Percentiles rank a stretch among this genome's conserved stretches.
phyloP scores from a whole-genome alignment of 2,113 vertebrate genomes.

The Nesoenas mayeri region DNA sequence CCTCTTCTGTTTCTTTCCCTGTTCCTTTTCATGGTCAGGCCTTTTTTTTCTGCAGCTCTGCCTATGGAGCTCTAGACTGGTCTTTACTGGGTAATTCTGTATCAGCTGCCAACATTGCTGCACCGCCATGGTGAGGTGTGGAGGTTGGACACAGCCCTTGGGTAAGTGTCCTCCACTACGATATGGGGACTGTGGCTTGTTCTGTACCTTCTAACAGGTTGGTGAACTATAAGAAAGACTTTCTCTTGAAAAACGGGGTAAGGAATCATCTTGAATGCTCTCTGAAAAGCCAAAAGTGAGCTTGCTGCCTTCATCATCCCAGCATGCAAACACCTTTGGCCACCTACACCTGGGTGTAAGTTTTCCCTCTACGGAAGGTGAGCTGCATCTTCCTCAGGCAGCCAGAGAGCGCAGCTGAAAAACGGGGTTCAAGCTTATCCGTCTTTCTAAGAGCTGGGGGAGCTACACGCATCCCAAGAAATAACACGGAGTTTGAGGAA shows the following conservation, averaged over 20 bases:
- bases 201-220: not conserved
- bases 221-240: rapidly evolving
- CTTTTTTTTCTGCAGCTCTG: no score
- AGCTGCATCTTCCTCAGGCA: not conserved
- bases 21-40: not conserved
- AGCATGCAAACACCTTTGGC: rapidly evolving
- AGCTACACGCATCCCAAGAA: rapidly evolving
- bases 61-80: not conserved
- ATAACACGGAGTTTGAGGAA: not conserved
- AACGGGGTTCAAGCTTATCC: no score
- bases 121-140: not conserved
- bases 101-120: not conserved
- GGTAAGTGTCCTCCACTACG: rapidly evolving
- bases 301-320: rapidly evolving
- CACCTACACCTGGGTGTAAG: rapidly evolving
- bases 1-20: not conserved
- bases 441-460: not conserved
- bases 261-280: not conserved
- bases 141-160: not conserved
- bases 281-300: rapidly evolving
- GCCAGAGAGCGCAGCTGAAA: not conserved
- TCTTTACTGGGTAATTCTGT: not conserved
- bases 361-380: not conserved
- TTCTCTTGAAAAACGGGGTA: not conserved
- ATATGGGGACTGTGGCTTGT: rapidly evolving